A percentile compares a stretch with the other conserved stretches of the same genome.
Conservation (phyloP, 2,888 invertebrate genomes). For the Mechanitis mazaeus region DNA sequence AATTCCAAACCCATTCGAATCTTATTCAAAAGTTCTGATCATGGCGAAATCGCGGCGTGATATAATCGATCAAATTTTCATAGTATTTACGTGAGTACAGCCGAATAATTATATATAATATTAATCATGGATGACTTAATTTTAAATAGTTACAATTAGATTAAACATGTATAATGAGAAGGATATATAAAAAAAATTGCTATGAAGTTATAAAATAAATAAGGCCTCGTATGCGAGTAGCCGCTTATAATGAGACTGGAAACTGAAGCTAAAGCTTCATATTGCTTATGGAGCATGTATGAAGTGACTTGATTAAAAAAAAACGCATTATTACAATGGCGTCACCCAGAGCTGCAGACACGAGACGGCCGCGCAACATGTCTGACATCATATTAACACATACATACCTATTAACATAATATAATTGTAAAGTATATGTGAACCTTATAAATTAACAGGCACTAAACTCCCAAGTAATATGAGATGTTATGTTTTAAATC, state of each 20-base stretch:
- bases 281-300: slow-evolving; percentile 14
- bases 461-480: not conserved
- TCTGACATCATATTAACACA: slow-evolving; percentile 17
- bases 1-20: too few species aligned
- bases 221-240: not conserved
- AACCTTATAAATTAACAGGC: not conserved
- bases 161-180: too few species aligned
- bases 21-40: too few species aligned
- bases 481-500: slow-evolving; percentile 3
- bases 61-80: too few species aligned
- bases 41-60: too few species aligned
- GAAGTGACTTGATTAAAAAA: slow-evolving; percentile 28
- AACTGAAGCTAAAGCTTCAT: slow-evolving; percentile 2
- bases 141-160: too few species aligned
- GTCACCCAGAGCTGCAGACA: slow-evolving; percentile 28
- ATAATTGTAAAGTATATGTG: slow-evolving; percentile 2
- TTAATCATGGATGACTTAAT: too few species aligned
- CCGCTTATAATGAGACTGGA: not conserved
- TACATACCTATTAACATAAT: slow-evolving; percentile 12
- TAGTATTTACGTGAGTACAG: too few species aligned
- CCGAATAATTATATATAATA: too few species aligned
- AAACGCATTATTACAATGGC: slow-evolving; percentile 33
- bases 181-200: too few species aligned
- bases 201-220: not conserved
- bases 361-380: slow-evolving; percentile 25